phyloP scores from a whole-genome alignment of 2,113 vertebrate species.

The Planiliza haematocheilus region DNA sequence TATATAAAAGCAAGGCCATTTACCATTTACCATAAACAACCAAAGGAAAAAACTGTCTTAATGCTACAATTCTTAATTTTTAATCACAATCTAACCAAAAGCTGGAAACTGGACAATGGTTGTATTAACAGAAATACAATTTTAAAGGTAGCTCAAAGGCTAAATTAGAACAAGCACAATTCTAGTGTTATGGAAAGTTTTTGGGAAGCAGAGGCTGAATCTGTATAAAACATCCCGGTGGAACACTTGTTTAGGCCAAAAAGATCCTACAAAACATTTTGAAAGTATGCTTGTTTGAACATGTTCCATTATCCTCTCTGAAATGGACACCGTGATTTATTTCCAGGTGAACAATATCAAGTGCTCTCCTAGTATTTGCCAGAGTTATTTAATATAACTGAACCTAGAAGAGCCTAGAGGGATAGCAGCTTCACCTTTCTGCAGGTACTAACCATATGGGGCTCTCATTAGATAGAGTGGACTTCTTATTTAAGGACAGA shows the following conservation, averaged over 20 bases:
- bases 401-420: not conserved
- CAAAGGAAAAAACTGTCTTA: too few relatives aligned
- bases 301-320: conserved; percentile 4
- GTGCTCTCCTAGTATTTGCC: not conserved
- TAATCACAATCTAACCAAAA: conserved; percentile 1
- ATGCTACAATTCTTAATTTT: too few relatives aligned
- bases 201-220: conserved; percentile 5
- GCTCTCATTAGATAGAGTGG: too few relatives aligned
- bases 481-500: not conserved
- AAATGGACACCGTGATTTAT: conserved; percentile 49
- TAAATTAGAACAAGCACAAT: not conserved
- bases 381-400: not conserved
- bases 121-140: conserved; percentile 31
- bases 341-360: conserved; percentile 32
- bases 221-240: conserved; percentile 16
- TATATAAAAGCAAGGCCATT: too few relatives aligned
- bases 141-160: too few relatives aligned
- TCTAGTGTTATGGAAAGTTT: conserved; percentile 15
- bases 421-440: not conserved
- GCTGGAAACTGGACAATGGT: not conserved
- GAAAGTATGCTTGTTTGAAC: conserved; percentile 8
- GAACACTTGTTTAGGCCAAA: conserved; percentile 22
- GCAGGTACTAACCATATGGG: conserved; percentile 14
- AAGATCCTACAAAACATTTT: conserved; percentile 14
- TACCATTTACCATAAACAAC: too few relatives aligned